These are phyloP conservation scores for Ennomos fuscantarius DNA, from an alignment of 2,888 invertebrate species.

Conservation along the genomic window DNA sequence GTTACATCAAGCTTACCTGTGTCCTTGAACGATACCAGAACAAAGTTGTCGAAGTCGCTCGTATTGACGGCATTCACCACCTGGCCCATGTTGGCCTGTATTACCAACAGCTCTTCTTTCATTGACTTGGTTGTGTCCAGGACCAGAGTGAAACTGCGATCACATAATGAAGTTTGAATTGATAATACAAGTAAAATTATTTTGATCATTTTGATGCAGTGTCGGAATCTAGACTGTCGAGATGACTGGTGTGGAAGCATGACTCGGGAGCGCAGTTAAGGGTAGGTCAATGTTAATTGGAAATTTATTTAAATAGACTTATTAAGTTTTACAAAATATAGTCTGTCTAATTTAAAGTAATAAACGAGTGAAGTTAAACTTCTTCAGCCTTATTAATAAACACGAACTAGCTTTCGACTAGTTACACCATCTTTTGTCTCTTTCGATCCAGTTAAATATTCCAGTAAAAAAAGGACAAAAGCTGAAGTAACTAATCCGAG, in stretches of 20 bases:
- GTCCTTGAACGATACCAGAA: slow-evolving; percentile 54
- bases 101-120: slow-evolving; percentile 52
- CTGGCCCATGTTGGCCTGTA: slow-evolving; percentile 49
- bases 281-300: background rate
- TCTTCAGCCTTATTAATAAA: too few relatives aligned
- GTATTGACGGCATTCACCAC: slow-evolving; percentile 34
- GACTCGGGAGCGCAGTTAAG: slow-evolving; percentile 13
- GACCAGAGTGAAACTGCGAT: slow-evolving; percentile 61
- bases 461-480: too few relatives aligned
- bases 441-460: too few relatives aligned
- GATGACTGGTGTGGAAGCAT: slow-evolving; percentile 5
- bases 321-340: too few relatives aligned
- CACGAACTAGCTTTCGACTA: too few relatives aligned
- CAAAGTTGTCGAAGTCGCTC: slow-evolving; percentile 40
- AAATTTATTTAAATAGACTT: too few relatives aligned
- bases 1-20: slow-evolving; percentile 39
- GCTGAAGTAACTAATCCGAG: too few relatives aligned
- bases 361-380: too few relatives aligned
- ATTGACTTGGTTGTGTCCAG: slow-evolving; percentile 63
- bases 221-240: slow-evolving; percentile 4
- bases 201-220: slow-evolving; percentile 26
- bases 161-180: slow-evolving; percentile 6
- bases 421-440: too few relatives aligned
- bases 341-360: too few relatives aligned
- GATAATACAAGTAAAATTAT: slow-evolving; percentile 4